Conservation (phyloP, 2,113 vertebrate species). For the Nannospalax galili region DNA sequence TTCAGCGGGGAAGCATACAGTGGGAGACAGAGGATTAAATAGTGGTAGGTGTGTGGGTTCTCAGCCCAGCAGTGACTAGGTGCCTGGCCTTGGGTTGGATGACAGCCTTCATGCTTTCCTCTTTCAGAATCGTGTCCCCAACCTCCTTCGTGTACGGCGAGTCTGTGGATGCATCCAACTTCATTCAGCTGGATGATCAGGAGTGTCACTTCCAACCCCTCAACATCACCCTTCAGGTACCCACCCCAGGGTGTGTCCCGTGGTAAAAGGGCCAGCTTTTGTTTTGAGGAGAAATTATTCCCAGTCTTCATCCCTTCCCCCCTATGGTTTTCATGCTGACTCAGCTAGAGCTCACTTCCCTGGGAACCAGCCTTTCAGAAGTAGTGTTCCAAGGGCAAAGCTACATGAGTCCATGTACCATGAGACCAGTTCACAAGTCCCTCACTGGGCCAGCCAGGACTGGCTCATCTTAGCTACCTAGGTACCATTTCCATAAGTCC, state of each 20-base stretch:
- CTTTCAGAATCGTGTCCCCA: conserved; percentile 92
- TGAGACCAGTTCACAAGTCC: rapidly evolving
- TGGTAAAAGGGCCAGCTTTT: neutral
- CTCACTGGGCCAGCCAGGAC: neutral
- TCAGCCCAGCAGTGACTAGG: neutral
- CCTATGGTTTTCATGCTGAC: neutral
- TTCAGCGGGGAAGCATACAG: neutral
- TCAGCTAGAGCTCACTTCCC: neutral
- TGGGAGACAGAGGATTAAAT: neutral
- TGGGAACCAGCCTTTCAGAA: neutral
- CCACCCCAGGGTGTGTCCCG: neutral
- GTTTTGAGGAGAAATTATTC: neutral
- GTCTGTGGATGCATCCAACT: conserved; percentile 91
- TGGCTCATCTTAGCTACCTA: neutral
- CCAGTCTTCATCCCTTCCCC: neutral
- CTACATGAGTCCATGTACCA: rapidly evolving
- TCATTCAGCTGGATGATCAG: conserved; percentile 91
- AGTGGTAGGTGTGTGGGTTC: neutral
- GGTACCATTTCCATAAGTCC: neutral
- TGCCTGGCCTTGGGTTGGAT: neutral
- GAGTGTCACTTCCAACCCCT: conserved; percentile 96
- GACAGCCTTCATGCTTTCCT: conserved; percentile 54
- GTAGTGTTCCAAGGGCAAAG: neutral
- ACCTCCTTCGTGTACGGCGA: conserved; percentile 96
- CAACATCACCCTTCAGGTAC: conserved; percentile 97